Evolutionary conservation across 1,140 invertebrate species (phyloP), one percentile per base, ranked within the genome.

Genomic region (Drosophila melanica): DNA sequence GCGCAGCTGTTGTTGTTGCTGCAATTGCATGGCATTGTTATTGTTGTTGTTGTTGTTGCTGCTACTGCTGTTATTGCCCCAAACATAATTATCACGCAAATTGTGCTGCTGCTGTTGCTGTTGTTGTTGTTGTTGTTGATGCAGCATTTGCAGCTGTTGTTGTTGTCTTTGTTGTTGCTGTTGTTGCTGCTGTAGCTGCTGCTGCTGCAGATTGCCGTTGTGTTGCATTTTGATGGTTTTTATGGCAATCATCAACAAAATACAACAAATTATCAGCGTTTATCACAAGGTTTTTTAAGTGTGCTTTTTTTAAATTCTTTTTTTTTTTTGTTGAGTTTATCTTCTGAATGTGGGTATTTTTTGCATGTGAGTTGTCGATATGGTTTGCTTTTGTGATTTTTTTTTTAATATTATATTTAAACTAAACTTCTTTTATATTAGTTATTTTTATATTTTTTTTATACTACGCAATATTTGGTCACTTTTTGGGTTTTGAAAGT

Each of bases 221-320:
- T 87, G 84, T 62, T 87, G 84, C 84, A 87, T 87, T 77, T 87
- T 78, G 62, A 67, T 79, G 68, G 73, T 53, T 79, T 84, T 77
- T 78, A 82, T 58, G 69, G 79, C 82, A 86, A 87, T 87, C 81
- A 86, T 87, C 81, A 79, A 82, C 79, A 71, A 35, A 35, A 64
- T 14, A 66, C 82, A 76, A 86, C 81, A 78, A 81, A 81, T 87
- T 75, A 69, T 86, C 71, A 71, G 64, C 59, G 75, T 82, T 86
- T 86, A 86, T 86, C 82, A 86, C 79, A 79, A 87, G 71, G 67
- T 50, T 75, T 45, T 50, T 7, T n/a, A 14, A 11, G 4, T 35
- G 23, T 64, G 18, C 73, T 74, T 51, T 59, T 81, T 50, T 37
- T 33, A 41, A 10, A 10, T 51, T 58, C 18, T 37, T 51, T 54